Percentiles rank a stretch among this genome's conserved stretches.
phyloP scores from a whole-genome alignment of 2,113 vertebrate species.

The Strix aluco region DNA sequence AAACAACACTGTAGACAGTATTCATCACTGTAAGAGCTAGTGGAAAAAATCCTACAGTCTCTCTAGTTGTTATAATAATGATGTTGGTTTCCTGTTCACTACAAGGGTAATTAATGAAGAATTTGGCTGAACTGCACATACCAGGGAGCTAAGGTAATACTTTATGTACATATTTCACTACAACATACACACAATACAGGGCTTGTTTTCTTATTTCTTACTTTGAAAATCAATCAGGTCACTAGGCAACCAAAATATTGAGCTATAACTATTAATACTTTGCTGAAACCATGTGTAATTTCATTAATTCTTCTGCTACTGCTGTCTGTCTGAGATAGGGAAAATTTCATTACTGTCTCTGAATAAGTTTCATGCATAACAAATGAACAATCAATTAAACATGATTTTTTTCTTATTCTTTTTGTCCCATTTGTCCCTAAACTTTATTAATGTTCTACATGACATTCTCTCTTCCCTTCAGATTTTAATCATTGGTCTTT shows the following conservation, averaged over 20 bases:
- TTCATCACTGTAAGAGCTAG: not conserved
- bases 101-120: conserved; percentile 60
- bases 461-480: not conserved
- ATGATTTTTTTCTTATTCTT: not conserved
- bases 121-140: conserved; percentile 52
- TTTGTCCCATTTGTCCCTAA: not conserved
- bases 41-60: conserved; percentile 10
- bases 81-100: conserved; percentile 46
- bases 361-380: not conserved
- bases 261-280: conserved; percentile 7
- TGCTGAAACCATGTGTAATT: not conserved
- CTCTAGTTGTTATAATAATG: conserved; percentile 39
- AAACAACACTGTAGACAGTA: not conserved
- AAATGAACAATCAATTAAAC: conserved; percentile 27
- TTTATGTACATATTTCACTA: conserved; percentile 33
- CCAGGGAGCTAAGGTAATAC: conserved; percentile 57
- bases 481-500: not conserved
- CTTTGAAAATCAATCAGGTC: conserved; percentile 21
- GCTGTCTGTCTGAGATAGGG: not conserved
- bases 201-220: conserved; percentile 47
- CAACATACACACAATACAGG: not conserved
- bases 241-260: conserved; percentile 46
- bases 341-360: conserved; percentile 31
- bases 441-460: not conserved
- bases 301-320: not conserved